These are phyloP conservation scores for Yponomeuta sedellus DNA, from an alignment of 2,888 invertebrate species.

Conservation along the genomic window DNA sequence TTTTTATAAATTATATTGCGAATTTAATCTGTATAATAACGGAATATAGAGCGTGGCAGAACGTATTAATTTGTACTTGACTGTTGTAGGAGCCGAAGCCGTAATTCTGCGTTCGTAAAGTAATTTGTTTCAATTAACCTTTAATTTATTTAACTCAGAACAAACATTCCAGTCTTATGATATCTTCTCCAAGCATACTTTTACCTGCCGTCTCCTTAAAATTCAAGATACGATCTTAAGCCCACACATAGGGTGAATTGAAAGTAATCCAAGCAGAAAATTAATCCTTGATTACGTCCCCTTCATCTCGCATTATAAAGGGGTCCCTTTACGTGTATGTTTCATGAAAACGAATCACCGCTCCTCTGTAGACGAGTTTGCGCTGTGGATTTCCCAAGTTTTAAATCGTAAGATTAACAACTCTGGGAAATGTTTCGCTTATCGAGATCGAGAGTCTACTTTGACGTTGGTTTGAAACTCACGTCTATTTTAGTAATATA, in stretches of 20 bases:
- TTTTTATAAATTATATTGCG: too few species aligned
- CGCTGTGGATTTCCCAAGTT: slow-evolving; percentile 29
- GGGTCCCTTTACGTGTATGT: slow-evolving; percentile 25
- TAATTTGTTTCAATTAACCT: background rate
- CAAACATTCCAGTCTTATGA: background rate
- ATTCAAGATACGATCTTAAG: slow-evolving; percentile 57
- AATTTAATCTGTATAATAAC: too few species aligned
- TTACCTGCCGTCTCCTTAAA: slow-evolving; percentile 48
- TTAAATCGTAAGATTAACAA: slow-evolving; percentile 22
- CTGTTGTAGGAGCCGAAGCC: too few species aligned
- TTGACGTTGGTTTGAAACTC: background rate
- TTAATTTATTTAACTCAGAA: background rate
- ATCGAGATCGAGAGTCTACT: background rate
- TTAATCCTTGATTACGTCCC: slow-evolving; percentile 73
- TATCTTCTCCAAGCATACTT: background rate
- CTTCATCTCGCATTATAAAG: slow-evolving; percentile 40
- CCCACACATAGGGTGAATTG: slow-evolving; percentile 66
- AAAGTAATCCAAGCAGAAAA: slow-evolving; percentile 75
- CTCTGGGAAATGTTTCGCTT: background rate
- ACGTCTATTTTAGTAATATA: too few species aligned
- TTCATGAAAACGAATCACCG: slow-evolving; percentile 12
- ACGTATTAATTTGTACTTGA: too few species aligned
- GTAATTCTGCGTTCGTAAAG: too few species aligned
- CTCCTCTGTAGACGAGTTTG: slow-evolving; percentile 6
- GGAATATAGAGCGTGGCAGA: too few species aligned